Percentiles rank a stretch among this genome's conserved stretches.
Conservation (phyloP, 2,113 vertebrate genomes). For the Elachura formosa region DNA sequence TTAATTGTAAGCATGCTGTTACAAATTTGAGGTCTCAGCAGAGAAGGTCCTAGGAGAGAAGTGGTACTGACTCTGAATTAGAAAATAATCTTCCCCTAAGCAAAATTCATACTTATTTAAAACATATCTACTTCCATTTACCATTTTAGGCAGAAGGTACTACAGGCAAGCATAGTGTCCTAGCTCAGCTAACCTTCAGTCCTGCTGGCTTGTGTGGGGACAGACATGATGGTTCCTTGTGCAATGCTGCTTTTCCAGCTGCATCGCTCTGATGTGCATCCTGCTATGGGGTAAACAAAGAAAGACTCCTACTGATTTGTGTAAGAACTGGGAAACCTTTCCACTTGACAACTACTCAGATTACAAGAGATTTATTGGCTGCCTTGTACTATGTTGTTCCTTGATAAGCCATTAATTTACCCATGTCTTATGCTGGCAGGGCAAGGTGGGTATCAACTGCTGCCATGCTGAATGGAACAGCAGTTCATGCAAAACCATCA, state of each 20-base stretch:
- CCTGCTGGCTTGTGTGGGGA: neutral
- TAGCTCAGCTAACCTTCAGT: neutral
- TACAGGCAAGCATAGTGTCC: neutral
- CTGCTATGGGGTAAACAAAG: neutral
- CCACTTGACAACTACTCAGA: neutral
- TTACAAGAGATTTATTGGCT: neutral
- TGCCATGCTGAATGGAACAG: neutral
- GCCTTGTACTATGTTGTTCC: neutral
- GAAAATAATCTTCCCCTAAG: neutral
- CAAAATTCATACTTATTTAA: neutral
- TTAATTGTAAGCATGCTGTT: neutral
- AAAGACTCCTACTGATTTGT: neutral
- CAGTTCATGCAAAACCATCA: neutral
- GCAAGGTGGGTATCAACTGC: neutral
- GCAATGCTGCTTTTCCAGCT: neutral
- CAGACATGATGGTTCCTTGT: neutral
- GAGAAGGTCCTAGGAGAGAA: neutral
- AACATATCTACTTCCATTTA: neutral
- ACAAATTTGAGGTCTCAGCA: neutral
- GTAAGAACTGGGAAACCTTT: neutral
- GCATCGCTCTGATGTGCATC: accelerated
- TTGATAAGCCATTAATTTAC: neutral
- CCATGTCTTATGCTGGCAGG: neutral
- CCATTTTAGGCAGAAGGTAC: neutral
- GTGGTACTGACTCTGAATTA: neutral